These are phyloP conservation scores for Willowsia nigromaculata DNA, from an alignment of 2,888 invertebrate genomes.

Conservation along the genomic window DNA sequence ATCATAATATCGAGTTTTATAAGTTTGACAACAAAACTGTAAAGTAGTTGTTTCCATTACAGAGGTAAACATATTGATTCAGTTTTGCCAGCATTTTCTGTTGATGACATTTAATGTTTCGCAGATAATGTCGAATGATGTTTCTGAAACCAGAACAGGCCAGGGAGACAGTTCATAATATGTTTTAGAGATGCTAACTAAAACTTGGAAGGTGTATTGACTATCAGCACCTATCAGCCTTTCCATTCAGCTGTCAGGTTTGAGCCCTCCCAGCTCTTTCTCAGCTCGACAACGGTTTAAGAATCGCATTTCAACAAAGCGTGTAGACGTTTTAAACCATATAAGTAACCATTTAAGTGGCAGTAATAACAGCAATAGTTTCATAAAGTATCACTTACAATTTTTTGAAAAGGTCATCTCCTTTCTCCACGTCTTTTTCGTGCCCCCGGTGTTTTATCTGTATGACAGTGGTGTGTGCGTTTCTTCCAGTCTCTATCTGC, in stretches of 20 bases:
- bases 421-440: neutral
- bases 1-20: too few species aligned
- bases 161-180: too few species aligned
- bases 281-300: too few species aligned
- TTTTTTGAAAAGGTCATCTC: constrained; percentile 59
- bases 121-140: neutral
- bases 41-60: neutral
- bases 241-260: too few species aligned
- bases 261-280: neutral
- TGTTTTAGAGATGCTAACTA: too few species aligned
- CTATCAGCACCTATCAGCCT: neutral
- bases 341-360: constrained; percentile 9
- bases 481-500: neutral
- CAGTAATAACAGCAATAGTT: constrained; percentile 42
- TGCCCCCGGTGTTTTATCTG: neutral
- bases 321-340: constrained; percentile 14
- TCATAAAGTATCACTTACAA: constrained; percentile 54
- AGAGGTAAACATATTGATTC: neutral
- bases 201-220: neutral
- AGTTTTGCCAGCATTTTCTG: neutral
- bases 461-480: neutral
- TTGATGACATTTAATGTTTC: neutral
- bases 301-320: neutral
- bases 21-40: neutral
- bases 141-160: neutral